phyloP scores from a whole-genome alignment of 2,113 vertebrate genomes.

The Tonatia bakeri region DNA sequence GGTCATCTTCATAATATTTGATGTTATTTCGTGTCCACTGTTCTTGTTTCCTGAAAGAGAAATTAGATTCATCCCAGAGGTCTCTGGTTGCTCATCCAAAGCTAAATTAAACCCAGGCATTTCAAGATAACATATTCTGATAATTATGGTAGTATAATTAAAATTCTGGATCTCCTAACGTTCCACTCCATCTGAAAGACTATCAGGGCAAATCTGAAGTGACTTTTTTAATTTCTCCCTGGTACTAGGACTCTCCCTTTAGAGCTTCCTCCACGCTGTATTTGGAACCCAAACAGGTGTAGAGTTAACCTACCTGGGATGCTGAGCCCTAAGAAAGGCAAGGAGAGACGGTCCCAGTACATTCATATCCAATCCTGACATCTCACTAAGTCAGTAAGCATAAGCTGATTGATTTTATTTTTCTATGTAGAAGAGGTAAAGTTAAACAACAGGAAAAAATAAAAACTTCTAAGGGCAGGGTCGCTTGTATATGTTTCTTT shows the following conservation, averaged over 20 bases:
- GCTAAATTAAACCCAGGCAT: neutral
- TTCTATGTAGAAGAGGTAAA: neutral
- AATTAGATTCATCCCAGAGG: conserved; percentile 50
- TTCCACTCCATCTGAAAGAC: neutral
- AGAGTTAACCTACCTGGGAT: neutral
- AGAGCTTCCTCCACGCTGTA: neutral
- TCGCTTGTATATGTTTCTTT: neutral
- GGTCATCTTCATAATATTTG: conserved; percentile 81
- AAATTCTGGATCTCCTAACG: neutral
- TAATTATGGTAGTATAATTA: neutral
- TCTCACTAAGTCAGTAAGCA: neutral
- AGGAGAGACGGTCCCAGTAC: neutral
- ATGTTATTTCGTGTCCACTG: conserved; percentile 88
- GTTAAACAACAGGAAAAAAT: neutral
- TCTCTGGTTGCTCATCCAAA: neutral
- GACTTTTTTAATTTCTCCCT: neutral
- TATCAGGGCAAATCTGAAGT: neutral
- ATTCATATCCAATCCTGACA: neutral
- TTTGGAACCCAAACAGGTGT: neutral
- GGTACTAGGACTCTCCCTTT: neutral
- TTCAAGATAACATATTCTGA: neutral
- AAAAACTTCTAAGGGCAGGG: neutral
- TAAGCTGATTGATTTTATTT: neutral
- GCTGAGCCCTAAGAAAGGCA: neutral
- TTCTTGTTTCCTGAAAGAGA: conserved; percentile 86